Conservation (phyloP, 2,888 invertebrate genomes). For the Pristionchus fissidentatus region DNA sequence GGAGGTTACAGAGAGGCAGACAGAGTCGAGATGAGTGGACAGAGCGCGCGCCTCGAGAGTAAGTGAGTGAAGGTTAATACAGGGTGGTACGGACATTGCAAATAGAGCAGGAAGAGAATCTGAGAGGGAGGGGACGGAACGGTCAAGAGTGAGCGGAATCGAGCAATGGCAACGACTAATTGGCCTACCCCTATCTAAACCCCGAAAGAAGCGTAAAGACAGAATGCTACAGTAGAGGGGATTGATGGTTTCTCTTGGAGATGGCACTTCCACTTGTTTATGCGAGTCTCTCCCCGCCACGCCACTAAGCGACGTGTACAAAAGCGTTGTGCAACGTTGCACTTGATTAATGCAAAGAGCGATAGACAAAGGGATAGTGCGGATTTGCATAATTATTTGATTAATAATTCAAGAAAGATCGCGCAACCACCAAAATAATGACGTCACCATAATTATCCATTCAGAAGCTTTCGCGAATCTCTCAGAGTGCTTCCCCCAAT, state of each 20-base stretch:
- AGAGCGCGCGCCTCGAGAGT: neutral
- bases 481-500: too few relatives aligned
- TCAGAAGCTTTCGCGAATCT: too few relatives aligned
- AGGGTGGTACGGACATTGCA: constrained; percentile 48
- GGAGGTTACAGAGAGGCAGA: constrained; percentile 5
- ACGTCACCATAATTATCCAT: too few relatives aligned
- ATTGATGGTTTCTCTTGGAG: neutral
- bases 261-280: neutral
- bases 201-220: neutral
- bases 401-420: too few relatives aligned
- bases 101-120: constrained; percentile 25
- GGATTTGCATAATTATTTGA: too few relatives aligned
- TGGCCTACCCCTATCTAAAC: neutral
- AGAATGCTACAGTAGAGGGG: neutral
- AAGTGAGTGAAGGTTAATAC: constrained; percentile 45
- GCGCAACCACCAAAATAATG: too few relatives aligned
- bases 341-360: neutral
- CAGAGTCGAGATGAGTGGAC: neutral
- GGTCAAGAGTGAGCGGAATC: neutral
- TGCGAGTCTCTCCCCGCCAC: too few relatives aligned
- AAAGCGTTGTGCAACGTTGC: neutral
- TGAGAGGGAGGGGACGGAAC: constrained; percentile 27
- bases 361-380: neutral
- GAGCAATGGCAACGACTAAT: neutral
- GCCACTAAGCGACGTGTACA: constrained; percentile 3